Base-by-base conservation (phyloP, 2,113 vertebrate genomes). In the Ariopsis seemanni region DNA sequence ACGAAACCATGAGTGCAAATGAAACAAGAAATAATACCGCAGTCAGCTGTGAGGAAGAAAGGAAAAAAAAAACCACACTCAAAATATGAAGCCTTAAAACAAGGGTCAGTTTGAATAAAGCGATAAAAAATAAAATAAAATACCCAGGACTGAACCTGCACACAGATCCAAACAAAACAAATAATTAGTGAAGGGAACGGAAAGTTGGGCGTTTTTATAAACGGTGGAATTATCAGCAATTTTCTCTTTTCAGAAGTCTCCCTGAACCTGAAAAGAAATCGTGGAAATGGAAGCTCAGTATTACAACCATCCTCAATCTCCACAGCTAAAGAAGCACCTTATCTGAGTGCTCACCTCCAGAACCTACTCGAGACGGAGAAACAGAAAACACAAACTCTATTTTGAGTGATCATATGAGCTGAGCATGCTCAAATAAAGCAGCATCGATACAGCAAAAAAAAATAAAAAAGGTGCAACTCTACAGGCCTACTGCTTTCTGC, bases 341-440 rank as follows among this genome's bases (percentile, higher is more conserved):
- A 27, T 53, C 74, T 18, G 14, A 85, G 20, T 4, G 83, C 7
- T 84, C 25, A 34, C n/a, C 17, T 10, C 55, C 52, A 57, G 58
- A 53, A 84, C 25, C 50, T 78, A 52, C 22, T 55, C 17, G 14
- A n/a, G 50, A 55, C 3, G 20, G 6, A 52, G 11, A 77, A n/a
- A 50, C 2, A 7, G 50, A 15, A 14, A n/a, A n/a, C 8, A 1
- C 15, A n/a, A 53, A 83, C 6, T 84, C 50, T 15, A 34, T 62
- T 72, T 58, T 72, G 65, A 84, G 67, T 58, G 67, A n/a, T 22
- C 53, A 2, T 48, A n/a, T 9, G 53, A 85, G 71, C 71, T 20
- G 30, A 58, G 55, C 84, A 85, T 75, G 84, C 77, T 81, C 50
- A 34, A 79, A 65, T n/a, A 18, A 86, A 86, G 62, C 50, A 81